Base-by-base conservation (phyloP, 2,113 vertebrate genomes). In the Prionailurus viverrinus region DNA sequence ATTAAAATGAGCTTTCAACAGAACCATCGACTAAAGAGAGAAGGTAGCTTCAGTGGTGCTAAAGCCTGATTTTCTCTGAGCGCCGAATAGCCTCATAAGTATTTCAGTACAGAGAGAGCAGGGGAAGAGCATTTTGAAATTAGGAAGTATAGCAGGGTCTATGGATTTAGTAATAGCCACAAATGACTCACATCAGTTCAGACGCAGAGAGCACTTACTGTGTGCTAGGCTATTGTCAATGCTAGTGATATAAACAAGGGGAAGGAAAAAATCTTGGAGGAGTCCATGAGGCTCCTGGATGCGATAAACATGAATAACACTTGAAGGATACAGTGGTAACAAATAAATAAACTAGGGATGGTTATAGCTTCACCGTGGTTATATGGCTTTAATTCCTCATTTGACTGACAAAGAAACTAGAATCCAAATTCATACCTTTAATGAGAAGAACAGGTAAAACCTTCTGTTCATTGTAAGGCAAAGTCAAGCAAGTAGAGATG, bases 1-100 rank as follows among this genome's bases (percentile, higher is more conserved):
- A 79, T 94, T 83, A 93, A 95, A 97, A 91, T 89, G 86, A 96
- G 86, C 39, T 97, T 97, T 95, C 81, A 91, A 84, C 85, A 91
- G 87, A 92, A 89, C 81, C 74, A 66, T 78, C 81, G 96, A 78
- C 84, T 97, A 39, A 71, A 93, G 65, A 97, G 58, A 89, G n/a
- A 96, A 91, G 41, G 94, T 15, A 27, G 80, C 31, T 78, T 95
- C 41, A 15, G 76, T 95, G 84, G 76, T 71, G 21, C 51, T 91
- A 81, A 93, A 92, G 51, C 65, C 81, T 91, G 89, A 91, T 94
- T 97, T 97, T 78, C 85, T 95, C 73, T 79, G 80, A 90, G 91
- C 55, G 23, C 55, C 55, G 25, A 94, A 95, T 19, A 89, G 65
- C 48, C 95, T 76, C 55, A 71, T 97, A 83, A 95, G 87, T 94